phyloP scores from a whole-genome alignment of 2,888 invertebrate species.

The Dryococelus australis region DNA sequence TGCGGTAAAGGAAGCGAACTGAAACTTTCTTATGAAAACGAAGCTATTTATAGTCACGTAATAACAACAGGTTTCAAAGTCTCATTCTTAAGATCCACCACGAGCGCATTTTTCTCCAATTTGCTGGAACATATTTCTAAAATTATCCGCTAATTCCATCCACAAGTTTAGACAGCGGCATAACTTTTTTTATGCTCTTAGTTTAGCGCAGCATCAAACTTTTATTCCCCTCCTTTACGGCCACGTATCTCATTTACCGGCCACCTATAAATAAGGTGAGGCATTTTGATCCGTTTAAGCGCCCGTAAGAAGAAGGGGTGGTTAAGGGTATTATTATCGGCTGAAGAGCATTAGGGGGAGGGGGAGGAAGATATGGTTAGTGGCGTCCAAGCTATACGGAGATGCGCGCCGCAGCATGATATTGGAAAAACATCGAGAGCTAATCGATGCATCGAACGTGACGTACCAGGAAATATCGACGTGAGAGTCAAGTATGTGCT shows the following conservation, averaged over 20 bases:
- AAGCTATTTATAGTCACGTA: neutral
- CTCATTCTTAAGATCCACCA: neutral
- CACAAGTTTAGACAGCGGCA: neutral
- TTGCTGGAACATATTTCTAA: neutral
- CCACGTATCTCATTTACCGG: neutral
- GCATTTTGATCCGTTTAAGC: conserved; percentile 8
- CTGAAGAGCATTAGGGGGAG: neutral
- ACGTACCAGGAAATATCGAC: neutral
- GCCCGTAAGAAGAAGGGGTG: neutral
- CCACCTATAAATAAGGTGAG: neutral
- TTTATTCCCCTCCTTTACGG: neutral
- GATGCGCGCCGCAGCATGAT: neutral
- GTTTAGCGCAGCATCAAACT: neutral
- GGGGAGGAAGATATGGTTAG: neutral
- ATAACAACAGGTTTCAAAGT: neutral
- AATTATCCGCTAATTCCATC: neutral
- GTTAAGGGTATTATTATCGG: conserved; percentile 16
- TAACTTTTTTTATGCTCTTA: neutral
- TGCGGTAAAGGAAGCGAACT: neutral
- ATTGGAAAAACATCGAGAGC: neutral
- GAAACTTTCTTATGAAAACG: neutral
- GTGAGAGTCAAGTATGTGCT: neutral
- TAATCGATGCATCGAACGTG: conserved; percentile 6
- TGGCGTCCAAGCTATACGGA: neutral
- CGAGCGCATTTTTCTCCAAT: neutral